Conservation (phyloP, 2,888 invertebrate species). For the Thymelicus sylvestris region DNA sequence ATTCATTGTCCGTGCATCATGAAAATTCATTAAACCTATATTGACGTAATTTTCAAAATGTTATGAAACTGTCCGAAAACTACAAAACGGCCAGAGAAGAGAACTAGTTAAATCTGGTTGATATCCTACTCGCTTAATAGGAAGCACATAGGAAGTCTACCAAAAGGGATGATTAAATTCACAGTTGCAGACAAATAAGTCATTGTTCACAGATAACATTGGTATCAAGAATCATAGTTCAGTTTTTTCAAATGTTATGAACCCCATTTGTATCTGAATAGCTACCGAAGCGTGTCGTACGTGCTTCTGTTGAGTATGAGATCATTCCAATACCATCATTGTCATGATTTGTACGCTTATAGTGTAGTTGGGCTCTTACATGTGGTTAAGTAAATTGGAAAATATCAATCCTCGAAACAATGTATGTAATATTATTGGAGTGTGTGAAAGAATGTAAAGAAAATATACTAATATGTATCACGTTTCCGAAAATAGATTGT, state of each 20-base stretch:
- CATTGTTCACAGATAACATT: neutral
- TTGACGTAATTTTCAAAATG: too few species aligned
- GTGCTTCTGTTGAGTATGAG: slow-evolving; percentile 49
- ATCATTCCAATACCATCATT: slow-evolving; percentile 55
- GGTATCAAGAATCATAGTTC: neutral
- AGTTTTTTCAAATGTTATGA: neutral
- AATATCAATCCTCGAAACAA: slow-evolving; percentile 14
- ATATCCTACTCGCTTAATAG: too few species aligned
- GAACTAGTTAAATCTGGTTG: too few species aligned
- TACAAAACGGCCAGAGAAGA: too few species aligned
- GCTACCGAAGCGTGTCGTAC: slow-evolving; percentile 56
- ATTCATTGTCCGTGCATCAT: too few species aligned
- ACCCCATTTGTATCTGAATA: neutral
- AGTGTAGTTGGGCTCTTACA: slow-evolving; percentile 24
- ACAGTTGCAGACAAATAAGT: neutral
- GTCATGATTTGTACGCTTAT: slow-evolving; percentile 54
- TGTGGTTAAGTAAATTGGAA: slow-evolving; percentile 42
- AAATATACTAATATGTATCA: neutral
- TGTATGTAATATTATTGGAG: slow-evolving; percentile 11
- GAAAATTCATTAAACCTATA: too few species aligned
- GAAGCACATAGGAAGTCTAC: too few species aligned
- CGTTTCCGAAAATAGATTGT: too few species aligned
- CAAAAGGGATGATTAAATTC: too few species aligned
- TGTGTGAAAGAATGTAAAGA: slow-evolving; percentile 21
- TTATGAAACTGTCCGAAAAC: too few species aligned